Conservation (phyloP, 2,888 invertebrate genomes). For the Atherix ibis region DNA sequence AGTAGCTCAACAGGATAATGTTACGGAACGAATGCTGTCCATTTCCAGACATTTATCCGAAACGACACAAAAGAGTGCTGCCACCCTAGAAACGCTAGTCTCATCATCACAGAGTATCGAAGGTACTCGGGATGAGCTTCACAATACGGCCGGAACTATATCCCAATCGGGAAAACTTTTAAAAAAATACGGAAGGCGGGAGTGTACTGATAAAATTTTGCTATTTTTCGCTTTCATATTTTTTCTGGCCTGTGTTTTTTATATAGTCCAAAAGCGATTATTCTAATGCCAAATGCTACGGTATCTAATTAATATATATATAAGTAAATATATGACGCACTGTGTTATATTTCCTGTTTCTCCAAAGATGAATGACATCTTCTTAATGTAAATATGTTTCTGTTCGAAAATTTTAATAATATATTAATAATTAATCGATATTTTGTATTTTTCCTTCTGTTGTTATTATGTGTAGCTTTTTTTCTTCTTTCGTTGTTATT, state of each 20-base stretch:
- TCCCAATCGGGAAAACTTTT: constrained; percentile 79
- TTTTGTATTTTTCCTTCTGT: not conserved
- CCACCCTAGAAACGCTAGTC: constrained; percentile 63
- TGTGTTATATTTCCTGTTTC: constrained; percentile 1
- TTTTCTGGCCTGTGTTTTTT: constrained; percentile 79
- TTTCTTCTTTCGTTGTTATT: no score
- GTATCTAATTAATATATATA: constrained; percentile 2
- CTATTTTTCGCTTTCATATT: constrained; percentile 75
- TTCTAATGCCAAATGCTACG: constrained; percentile 38
- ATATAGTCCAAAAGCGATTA: constrained; percentile 80
- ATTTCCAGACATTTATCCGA: constrained; percentile 76
- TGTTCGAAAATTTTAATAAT: constrained; percentile 4
- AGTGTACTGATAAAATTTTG: constrained; percentile 88
- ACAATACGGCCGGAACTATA: constrained; percentile 73
- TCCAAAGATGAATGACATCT: not conserved
- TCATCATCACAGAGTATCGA: constrained; percentile 53
- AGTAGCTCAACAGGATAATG: constrained; percentile 38
- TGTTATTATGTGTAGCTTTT: no score
- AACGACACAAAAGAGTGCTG: constrained; percentile 73
- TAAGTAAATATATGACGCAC: constrained; percentile 1
- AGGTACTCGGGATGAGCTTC: constrained; percentile 67
- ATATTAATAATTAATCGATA: not conserved
- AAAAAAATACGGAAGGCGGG: constrained; percentile 85
- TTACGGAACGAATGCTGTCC: constrained; percentile 71
- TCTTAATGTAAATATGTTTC: constrained; percentile 11